Evolutionary conservation across 2,888 invertebrate genomes (phyloP).

Genomic region (Sycophila texana): DNA sequence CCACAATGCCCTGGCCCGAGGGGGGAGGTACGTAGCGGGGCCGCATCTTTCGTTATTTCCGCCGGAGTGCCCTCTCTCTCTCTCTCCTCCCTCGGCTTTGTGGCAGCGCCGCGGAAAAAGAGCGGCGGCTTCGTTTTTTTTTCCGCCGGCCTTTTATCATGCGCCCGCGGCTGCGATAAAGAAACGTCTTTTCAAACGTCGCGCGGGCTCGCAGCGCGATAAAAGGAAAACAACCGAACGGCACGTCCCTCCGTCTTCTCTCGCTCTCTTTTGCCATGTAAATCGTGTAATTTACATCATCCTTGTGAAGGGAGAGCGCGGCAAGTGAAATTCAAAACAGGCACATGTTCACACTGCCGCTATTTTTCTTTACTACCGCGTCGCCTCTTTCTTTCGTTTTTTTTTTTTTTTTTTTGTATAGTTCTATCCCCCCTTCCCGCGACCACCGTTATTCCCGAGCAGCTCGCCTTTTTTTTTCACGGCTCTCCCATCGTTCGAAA

Average conservation of each 20-base stretch:
- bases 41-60: slow-evolving; percentile 45
- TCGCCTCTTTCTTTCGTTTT: too few relatives aligned
- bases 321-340: slow-evolving; percentile 52
- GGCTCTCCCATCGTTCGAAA: slow-evolving; percentile 5
- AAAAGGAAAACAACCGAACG: slow-evolving; percentile 16
- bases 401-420: background rate
- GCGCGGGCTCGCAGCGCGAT: background rate
- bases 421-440: too few relatives aligned
- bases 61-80: background rate
- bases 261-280: slow-evolving; percentile 45
- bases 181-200: slow-evolving; percentile 24
- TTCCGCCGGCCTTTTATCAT: background rate
- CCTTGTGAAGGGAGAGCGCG: slow-evolving; percentile 1
- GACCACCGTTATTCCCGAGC: background rate
- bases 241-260: slow-evolving; percentile 7
- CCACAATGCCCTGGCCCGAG: background rate
- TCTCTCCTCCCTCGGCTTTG: slow-evolving; percentile 1
- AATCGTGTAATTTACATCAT: slow-evolving; percentile 55
- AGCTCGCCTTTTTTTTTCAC: background rate
- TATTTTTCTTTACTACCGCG: background rate
- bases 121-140: slow-evolving; percentile 2
- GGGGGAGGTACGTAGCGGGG: background rate
- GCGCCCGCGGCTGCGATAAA: background rate
- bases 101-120: slow-evolving; percentile 4
- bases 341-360: background rate